A percentile compares a stretch with the other conserved stretches of the same genome.
phyloP scores from a whole-genome alignment of 1,140 invertebrate genomes.

The Thaumetopoea pityocampa region DNA sequence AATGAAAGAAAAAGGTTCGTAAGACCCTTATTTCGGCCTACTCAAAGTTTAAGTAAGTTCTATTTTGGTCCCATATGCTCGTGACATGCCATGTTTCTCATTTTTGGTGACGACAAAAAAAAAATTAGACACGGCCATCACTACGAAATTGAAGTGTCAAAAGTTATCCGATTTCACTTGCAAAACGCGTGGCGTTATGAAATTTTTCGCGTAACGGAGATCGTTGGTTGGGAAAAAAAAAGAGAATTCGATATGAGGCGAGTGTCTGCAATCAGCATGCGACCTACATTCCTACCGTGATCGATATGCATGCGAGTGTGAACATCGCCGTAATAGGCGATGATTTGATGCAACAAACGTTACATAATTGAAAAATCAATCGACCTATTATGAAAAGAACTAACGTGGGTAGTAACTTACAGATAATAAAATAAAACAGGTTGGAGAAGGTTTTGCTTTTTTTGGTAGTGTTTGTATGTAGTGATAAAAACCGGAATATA shows the following conservation, averaged over 20 bases:
- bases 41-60: constrained; percentile 36
- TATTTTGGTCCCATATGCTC: constrained; percentile 59
- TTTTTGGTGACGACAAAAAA: constrained; percentile 42
- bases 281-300: constrained; percentile 60
- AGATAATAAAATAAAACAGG: no score
- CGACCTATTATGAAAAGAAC: constrained; percentile 1
- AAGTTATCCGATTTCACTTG: constrained; percentile 75
- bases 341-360: constrained; percentile 8
- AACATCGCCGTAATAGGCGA: constrained; percentile 30
- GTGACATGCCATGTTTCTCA: constrained; percentile 54
- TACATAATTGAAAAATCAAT: constrained; percentile 19
- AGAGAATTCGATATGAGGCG: constrained; percentile 70
- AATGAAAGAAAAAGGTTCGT: constrained; percentile 49
- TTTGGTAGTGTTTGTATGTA: no score
- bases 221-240: constrained; percentile 65
- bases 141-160: constrained; percentile 74
- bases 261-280: constrained; percentile 63
- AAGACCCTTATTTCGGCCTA: constrained; percentile 52
- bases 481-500: no score
- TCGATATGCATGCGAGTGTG: constrained; percentile 44
- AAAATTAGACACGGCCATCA: constrained; percentile 67
- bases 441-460: no score
- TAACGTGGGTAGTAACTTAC: no score
- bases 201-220: constrained; percentile 64
- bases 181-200: constrained; percentile 69